A percentile compares a stretch with the other conserved stretches of the same genome.
These are phyloP conservation scores for Piaya cayana DNA, from an alignment of 2,113 vertebrate species.

Conservation along the genomic window DNA sequence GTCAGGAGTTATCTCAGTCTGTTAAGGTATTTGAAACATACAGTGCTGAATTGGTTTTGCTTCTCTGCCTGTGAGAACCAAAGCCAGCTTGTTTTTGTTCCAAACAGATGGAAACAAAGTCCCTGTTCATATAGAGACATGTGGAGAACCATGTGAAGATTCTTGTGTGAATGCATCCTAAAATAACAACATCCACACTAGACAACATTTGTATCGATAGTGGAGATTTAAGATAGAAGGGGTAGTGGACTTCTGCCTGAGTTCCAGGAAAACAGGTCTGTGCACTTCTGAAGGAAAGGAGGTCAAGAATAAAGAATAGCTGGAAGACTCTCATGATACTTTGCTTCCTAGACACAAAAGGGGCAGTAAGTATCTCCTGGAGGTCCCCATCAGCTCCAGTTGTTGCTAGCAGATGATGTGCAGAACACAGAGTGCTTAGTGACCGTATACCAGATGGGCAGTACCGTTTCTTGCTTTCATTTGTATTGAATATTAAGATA, in stretches of 20 bases:
- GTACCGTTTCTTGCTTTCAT: not conserved
- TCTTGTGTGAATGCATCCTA: not conserved
- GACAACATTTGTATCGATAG: not conserved
- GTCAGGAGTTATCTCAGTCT: not conserved
- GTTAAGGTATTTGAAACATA: not conserved
- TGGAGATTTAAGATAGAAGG: not conserved
- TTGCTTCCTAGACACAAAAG: not conserved
- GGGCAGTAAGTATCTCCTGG: not conserved
- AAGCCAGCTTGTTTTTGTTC: not conserved
- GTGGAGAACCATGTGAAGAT: not conserved
- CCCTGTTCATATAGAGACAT: rapidly evolving
- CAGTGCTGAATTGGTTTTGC: not conserved
- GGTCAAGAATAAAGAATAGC: not conserved
- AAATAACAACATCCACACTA: not conserved
- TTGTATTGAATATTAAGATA: not conserved
- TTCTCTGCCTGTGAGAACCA: not conserved
- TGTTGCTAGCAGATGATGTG: not conserved
- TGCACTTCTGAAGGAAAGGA: not conserved
- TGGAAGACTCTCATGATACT: not conserved
- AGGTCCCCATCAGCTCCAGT: not conserved
- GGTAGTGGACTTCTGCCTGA: not conserved
- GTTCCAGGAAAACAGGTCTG: not conserved
- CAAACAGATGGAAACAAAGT: not conserved
- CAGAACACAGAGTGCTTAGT: not conserved
- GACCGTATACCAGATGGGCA: not conserved